Percentiles rank a stretch among this genome's conserved stretches.
These are phyloP conservation scores for Alligator sinensis DNA, from an alignment of 2,113 vertebrate genomes.

Conservation along the genomic window DNA sequence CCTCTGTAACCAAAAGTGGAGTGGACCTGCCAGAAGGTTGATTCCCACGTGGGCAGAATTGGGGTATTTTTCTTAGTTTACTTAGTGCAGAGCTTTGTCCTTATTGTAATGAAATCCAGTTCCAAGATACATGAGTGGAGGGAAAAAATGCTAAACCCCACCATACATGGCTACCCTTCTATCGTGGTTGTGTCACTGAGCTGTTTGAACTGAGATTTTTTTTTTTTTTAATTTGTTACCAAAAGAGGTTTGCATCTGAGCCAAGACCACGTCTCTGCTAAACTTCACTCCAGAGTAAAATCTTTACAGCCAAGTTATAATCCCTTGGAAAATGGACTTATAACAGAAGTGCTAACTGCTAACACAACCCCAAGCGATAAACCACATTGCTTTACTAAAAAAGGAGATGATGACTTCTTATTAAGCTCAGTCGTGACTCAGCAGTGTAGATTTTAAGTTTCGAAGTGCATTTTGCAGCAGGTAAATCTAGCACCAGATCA, in stretches of 20 bases:
- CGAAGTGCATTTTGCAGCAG: constrained; percentile 50
- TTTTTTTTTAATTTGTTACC: neutral
- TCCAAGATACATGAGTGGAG: neutral
- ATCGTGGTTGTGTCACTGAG: neutral
- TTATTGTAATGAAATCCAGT: neutral
- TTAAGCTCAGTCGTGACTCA: neutral
- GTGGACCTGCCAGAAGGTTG: neutral
- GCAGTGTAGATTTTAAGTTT: constrained; percentile 34
- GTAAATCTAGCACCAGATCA: constrained; percentile 36
- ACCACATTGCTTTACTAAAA: neutral
- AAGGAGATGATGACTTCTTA: neutral
- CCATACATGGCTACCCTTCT: neutral
- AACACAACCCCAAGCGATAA: neutral
- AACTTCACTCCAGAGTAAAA: neutral
- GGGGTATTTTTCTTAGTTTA: neutral
- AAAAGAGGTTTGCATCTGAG: neutral
- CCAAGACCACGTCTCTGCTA: neutral
- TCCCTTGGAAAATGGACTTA: neutral
- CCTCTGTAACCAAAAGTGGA: neutral
- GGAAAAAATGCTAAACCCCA: neutral
- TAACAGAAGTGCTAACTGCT: neutral
- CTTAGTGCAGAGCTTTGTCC: neutral
- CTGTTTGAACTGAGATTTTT: neutral
- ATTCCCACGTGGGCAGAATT: neutral
- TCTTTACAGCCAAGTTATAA: constrained; percentile 6